Conservation (phyloP, 2,797 vertebrate genomes). For the Chaetophractus vellerosus region DNA sequence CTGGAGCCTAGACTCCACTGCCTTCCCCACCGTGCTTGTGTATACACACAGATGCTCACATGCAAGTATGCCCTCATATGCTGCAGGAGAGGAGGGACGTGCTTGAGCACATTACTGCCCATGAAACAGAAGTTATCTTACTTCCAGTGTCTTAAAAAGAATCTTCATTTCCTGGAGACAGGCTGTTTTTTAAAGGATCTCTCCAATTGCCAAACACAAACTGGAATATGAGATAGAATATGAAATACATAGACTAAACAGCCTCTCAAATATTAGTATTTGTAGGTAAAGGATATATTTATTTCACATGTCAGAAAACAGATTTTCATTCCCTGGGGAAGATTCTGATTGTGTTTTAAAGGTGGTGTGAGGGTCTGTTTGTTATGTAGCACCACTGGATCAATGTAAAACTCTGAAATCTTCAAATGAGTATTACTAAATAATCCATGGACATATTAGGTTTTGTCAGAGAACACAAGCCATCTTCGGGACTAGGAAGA, state of each 20-base stretch:
- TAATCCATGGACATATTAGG: constrained; percentile 86
- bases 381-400: constrained; percentile 85
- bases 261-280: constrained; percentile 83
- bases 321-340: constrained; percentile 87
- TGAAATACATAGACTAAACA: constrained; percentile 79
- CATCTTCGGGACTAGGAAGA: constrained; percentile 78
- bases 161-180: constrained; percentile 71
- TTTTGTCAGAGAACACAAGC: constrained; percentile 84
- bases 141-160: constrained; percentile 65
- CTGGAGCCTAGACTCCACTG: not conserved
- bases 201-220: constrained; percentile 73
- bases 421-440: constrained; percentile 89
- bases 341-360: constrained; percentile 88
- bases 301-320: constrained; percentile 88
- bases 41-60: not conserved
- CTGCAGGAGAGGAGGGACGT: not conserved
- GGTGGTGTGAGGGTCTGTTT: constrained; percentile 86
- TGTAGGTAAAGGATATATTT: constrained; percentile 83
- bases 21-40: not conserved
- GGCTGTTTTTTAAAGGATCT: constrained; percentile 59
- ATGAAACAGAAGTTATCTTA: constrained; percentile 51
- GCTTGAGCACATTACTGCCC: not conserved
- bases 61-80: not conserved
- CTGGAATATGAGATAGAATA: constrained; percentile 77
- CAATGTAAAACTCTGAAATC: constrained; percentile 89